Conservation (phyloP, 2,888 invertebrate species). For the Scaptomyza flava region DNA sequence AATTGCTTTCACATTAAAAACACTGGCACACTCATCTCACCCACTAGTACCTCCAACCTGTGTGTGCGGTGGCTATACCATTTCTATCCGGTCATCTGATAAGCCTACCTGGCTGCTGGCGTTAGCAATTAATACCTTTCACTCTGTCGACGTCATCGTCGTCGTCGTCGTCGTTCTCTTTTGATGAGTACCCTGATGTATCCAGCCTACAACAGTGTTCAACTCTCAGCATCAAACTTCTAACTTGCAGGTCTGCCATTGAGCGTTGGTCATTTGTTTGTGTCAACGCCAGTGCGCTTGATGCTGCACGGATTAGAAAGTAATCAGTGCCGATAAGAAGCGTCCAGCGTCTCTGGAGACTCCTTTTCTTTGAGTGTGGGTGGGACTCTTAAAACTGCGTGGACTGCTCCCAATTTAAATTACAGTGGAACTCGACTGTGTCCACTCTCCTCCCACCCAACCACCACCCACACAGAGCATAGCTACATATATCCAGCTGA, state of each 20-base stretch:
- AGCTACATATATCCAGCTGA: conserved; percentile 13
- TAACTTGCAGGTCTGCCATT: conserved; percentile 42
- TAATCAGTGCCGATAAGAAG: conserved; percentile 79
- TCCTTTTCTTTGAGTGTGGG: conserved; percentile 11
- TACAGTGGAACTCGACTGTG: conserved; percentile 49
- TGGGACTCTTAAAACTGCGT: conserved; percentile 62
- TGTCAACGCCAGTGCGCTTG: conserved; percentile 73
- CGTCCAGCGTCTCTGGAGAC: conserved; percentile 60
- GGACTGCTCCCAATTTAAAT: conserved; percentile 66
- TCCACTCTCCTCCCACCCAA: conserved; percentile 19
- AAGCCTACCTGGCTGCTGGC: conserved; percentile 66
- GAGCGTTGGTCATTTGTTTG: conserved; percentile 74
- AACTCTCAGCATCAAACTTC: conserved; percentile 5
- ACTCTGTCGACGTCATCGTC: conserved; percentile 49
- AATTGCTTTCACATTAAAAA: conserved; percentile 79
- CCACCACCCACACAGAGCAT: conserved; percentile 5
- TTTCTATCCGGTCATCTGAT: conserved; percentile 32
- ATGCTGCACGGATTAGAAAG: conserved; percentile 80
- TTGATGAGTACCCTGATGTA: conserved; percentile 68
- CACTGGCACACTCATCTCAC: conserved; percentile 59
- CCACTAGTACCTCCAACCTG: conserved; percentile 34
- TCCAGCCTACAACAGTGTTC: conserved; percentile 49
- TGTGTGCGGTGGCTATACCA: conserved; percentile 15
- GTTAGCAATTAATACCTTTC: conserved; percentile 78
- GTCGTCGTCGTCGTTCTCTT: conserved; percentile 23